Evolutionary conservation across 2,888 invertebrate species (phyloP).

Genomic region (Luperina nickerlii): DNA sequence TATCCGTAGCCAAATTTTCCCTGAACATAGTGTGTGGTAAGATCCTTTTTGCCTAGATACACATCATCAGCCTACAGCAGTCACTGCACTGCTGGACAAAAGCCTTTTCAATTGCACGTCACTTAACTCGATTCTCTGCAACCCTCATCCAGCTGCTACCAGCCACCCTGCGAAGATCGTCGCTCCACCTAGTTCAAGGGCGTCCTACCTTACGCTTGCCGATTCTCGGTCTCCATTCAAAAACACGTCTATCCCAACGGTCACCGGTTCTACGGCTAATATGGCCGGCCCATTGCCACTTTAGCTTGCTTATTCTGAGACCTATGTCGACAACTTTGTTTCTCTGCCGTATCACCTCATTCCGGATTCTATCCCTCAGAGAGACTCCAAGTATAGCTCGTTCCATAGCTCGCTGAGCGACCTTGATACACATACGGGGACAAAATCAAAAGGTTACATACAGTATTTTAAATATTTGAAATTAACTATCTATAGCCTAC

Average conservation of each 20-base stretch:
- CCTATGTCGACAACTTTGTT: neutral
- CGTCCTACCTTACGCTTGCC: neutral
- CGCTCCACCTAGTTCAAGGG: neutral
- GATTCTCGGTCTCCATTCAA: neutral
- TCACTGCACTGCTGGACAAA: neutral
- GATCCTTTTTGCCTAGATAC: neutral
- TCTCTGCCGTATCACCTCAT: neutral
- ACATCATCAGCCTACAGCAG: neutral
- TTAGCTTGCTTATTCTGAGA: neutral
- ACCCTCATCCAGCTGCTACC: neutral
- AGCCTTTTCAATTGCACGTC: neutral
- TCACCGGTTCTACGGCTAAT: neutral
- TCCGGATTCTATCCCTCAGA: neutral
- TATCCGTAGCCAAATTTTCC: neutral
- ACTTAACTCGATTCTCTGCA: neutral
- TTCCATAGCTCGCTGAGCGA: neutral
- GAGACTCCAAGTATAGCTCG: neutral
- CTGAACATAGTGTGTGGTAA: neutral
- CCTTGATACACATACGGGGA: neutral
- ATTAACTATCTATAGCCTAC: neutral
- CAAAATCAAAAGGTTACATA: neutral
- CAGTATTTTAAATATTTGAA: constrained; percentile 11
- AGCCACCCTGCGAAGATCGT: neutral
- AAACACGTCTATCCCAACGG: neutral
- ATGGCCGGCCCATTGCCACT: neutral